A percentile compares a stretch with the other conserved stretches of the same genome.
phyloP scores from a whole-genome alignment of 2,888 invertebrate species.

The Nemotelus pantherinus region DNA sequence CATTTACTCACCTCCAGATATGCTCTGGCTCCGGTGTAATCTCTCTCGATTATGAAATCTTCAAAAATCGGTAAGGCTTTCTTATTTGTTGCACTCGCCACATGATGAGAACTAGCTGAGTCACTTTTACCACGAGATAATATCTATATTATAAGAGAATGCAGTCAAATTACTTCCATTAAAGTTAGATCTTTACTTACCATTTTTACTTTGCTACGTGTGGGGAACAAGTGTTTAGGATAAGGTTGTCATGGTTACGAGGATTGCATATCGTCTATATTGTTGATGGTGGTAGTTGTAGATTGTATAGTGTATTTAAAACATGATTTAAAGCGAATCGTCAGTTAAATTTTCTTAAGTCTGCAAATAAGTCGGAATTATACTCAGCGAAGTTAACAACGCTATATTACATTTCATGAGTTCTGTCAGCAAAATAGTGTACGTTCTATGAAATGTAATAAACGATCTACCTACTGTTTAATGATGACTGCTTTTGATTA shows the following conservation, averaged over 20 bases:
- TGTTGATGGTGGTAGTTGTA: too few species aligned
- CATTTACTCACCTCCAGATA: conserved; percentile 78
- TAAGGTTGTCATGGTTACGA: neutral
- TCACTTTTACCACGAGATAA: conserved; percentile 85
- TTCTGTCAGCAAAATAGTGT: too few species aligned
- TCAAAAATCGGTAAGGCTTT: conserved; percentile 70
- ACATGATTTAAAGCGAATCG: too few species aligned
- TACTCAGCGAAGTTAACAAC: too few species aligned
- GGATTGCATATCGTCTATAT: neutral
- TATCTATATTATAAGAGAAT: conserved; percentile 69
- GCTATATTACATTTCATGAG: too few species aligned
- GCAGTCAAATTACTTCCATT: neutral
- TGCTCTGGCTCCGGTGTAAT: conserved; percentile 94
- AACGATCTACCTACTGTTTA: too few species aligned
- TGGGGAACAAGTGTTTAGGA: neutral
- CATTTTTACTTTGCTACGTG: neutral
- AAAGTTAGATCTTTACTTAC: conserved; percentile 3
- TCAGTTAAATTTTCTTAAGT: too few species aligned
- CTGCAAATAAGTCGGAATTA: too few species aligned
- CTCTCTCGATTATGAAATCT: conserved; percentile 87
- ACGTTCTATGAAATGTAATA: too few species aligned
- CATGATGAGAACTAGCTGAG: conserved; percentile 64
- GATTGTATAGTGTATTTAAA: too few species aligned
- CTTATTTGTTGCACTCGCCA: conserved; percentile 56
- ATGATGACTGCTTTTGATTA: too few species aligned